Evolutionary conservation across 2,113 vertebrate genomes (phyloP).

Genomic region (Myotis lucifugus): DNA sequence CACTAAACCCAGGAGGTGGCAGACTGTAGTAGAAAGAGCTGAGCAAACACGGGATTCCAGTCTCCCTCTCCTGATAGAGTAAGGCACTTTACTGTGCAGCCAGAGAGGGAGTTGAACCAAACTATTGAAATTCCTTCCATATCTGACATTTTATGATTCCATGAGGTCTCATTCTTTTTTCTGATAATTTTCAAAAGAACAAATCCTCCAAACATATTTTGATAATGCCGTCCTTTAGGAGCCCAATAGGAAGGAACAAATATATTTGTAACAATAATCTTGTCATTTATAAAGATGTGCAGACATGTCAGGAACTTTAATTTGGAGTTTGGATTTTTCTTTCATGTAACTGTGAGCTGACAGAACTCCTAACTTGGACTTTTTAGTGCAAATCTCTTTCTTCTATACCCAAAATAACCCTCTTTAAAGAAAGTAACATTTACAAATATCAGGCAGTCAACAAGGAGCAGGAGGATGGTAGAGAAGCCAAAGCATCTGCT

Average conservation of each 20-base stretch:
- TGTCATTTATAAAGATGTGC: background rate
- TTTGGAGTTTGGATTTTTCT: background rate
- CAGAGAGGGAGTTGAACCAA: background rate
- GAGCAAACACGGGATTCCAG: background rate
- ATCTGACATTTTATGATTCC: conserved; percentile 47
- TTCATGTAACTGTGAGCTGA: background rate
- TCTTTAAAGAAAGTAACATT: background rate
- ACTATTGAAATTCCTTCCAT: conserved; percentile 5
- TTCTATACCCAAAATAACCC: background rate
- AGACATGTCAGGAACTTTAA: background rate
- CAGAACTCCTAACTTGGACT: background rate
- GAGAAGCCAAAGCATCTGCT: background rate
- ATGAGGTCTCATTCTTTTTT: conserved; percentile 39
- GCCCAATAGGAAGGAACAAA: background rate
- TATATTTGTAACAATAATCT: conserved; percentile 21
- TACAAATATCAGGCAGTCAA: background rate
- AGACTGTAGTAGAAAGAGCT: background rate
- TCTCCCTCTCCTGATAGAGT: background rate
- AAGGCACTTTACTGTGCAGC: background rate
- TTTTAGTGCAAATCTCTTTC: background rate
- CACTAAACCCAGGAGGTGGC: background rate
- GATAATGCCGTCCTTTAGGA: background rate
- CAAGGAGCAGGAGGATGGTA: background rate
- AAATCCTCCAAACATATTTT: conserved; percentile 53
- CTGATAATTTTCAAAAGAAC: conserved; percentile 44